phyloP scores from a whole-genome alignment of 2,797 vertebrate species.

The Lithobates pipiens region DNA sequence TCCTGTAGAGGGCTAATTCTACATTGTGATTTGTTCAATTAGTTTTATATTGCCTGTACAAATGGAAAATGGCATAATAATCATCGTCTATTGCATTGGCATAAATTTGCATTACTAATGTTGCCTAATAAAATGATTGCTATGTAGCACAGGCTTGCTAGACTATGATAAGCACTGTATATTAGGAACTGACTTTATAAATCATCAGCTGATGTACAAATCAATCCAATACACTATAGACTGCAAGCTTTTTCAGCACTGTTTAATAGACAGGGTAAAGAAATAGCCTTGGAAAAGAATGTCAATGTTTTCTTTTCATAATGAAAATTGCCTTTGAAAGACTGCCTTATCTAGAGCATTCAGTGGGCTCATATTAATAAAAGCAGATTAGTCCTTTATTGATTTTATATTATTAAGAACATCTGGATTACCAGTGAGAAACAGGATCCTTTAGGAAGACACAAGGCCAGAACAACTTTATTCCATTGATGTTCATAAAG shows the following conservation, averaged over 20 bases:
- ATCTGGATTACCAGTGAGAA: neutral
- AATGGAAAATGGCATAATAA: constrained; percentile 18
- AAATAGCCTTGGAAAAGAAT: constrained; percentile 17
- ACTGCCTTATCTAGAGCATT: constrained; percentile 40
- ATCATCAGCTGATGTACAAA: constrained; percentile 23
- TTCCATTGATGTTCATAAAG: neutral
- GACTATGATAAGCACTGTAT: constrained; percentile 34
- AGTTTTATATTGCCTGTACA: constrained; percentile 11
- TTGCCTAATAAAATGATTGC: constrained; percentile 9
- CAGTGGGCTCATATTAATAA: constrained; percentile 27
- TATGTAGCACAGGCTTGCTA: neutral
- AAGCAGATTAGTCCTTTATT: constrained; percentile 31
- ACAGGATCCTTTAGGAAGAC: neutral
- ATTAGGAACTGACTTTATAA: constrained; percentile 1
- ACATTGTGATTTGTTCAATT: constrained; percentile 1
- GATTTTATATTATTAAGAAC: constrained; percentile 26
- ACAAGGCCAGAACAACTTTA: neutral
- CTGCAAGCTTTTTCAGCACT: constrained; percentile 9
- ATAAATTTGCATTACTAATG: constrained; percentile 15
- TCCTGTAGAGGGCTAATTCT: neutral
- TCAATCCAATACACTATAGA: constrained; percentile 31
- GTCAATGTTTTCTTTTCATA: constrained; percentile 50
- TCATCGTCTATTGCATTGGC: neutral
- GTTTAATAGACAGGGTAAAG: constrained; percentile 30
- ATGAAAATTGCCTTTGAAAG: constrained; percentile 46